Conservation (phyloP, 2,113 vertebrate genomes). For the Lagopus muta region DNA sequence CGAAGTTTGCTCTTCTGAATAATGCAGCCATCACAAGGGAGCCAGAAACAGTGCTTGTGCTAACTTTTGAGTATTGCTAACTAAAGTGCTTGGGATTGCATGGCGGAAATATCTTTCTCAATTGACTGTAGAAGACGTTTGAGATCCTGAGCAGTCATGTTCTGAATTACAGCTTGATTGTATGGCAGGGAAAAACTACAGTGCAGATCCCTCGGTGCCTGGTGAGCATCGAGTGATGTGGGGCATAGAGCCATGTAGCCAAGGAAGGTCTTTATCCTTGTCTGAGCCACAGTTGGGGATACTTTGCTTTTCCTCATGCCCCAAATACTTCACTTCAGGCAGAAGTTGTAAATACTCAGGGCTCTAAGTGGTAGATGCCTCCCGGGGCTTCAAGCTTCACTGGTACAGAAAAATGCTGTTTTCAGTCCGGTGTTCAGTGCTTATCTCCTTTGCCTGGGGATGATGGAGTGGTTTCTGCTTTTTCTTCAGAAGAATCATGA, state of each 20-base stretch:
- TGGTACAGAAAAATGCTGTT: not conserved
- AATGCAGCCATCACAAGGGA: not conserved
- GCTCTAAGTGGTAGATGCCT: not conserved
- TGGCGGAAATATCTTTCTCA: not conserved
- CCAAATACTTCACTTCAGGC: not conserved
- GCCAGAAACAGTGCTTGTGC: not conserved
- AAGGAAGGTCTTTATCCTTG: not conserved
- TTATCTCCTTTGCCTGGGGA: not conserved
- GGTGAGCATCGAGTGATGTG: not conserved
- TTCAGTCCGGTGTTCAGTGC: not conserved
- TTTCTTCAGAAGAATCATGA: not conserved
- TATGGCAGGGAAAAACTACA: not conserved
- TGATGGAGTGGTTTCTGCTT: not conserved
- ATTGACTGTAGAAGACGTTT: not conserved
- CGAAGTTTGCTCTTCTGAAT: not conserved
- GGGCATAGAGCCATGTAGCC: accelerated
- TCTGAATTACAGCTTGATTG: not conserved
- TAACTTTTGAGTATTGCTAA: not conserved
- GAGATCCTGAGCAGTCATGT: not conserved
- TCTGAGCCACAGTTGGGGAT: not conserved
- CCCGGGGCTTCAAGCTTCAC: accelerated
- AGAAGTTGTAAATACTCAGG: not conserved
- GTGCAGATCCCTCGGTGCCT: not conserved
- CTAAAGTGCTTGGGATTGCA: not conserved
- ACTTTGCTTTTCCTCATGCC: not conserved